Conservation (phyloP, 1,140 invertebrate genomes). For the Drosophila serrata region DNA sequence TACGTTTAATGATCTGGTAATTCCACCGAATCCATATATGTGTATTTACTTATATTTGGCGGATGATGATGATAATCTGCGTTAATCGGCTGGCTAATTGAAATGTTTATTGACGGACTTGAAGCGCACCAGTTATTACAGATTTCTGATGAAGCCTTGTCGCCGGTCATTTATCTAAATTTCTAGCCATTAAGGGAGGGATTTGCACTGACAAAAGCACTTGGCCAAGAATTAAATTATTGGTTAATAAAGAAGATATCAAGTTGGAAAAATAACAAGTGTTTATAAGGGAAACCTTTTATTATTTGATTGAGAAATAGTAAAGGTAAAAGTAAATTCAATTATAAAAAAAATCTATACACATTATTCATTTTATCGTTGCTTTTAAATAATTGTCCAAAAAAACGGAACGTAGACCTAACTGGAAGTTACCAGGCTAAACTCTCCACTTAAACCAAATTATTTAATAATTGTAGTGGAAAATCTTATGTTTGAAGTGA, state of each 20-base stretch:
- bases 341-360: too few species aligned
- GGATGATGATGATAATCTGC: constrained; percentile 20
- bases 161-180: constrained; percentile 43
- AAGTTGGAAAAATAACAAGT: neutral
- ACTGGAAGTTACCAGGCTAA: too few species aligned
- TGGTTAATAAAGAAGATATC: neutral
- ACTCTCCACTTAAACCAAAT: too few species aligned
- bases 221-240: neutral
- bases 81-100: constrained; percentile 52
- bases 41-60: constrained; percentile 16
- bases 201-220: constrained; percentile 4
- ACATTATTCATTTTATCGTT: too few species aligned
- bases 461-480: too few species aligned
- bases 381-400: too few species aligned
- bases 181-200: constrained; percentile 12
- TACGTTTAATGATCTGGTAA: constrained; percentile 68
- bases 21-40: constrained; percentile 21
- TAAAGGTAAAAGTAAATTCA: too few species aligned
- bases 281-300: neutral
- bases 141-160: constrained; percentile 36
- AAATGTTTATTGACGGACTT: constrained; percentile 51
- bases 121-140: constrained; percentile 36
- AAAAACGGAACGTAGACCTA: too few species aligned
- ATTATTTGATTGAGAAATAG: neutral
- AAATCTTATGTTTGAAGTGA: too few species aligned